Evolutionary conservation across 2,797 vertebrate species (phyloP).

Genomic region (Lutjanus argentimaculatus): DNA sequence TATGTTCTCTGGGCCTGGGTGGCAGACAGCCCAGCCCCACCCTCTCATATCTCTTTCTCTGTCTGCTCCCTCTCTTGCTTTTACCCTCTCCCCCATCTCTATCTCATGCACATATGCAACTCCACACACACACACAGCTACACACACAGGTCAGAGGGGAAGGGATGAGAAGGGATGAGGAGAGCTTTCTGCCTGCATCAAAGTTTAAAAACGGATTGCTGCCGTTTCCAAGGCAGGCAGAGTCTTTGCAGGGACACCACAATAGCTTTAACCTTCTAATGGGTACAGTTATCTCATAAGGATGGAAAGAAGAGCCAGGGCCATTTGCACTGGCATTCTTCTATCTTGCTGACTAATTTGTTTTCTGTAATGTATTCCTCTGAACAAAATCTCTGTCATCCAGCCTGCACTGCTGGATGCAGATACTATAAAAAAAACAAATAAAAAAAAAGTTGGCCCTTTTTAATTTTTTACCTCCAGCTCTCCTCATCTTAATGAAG

Average conservation of each 20-base stretch:
- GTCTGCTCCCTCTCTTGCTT: slow-evolving; percentile 65
- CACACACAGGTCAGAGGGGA: slow-evolving; percentile 74
- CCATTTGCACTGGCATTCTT: slow-evolving; percentile 73
- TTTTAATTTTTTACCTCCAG: slow-evolving; percentile 38
- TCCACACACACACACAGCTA: slow-evolving; percentile 25
- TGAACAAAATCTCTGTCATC: slow-evolving; percentile 51
- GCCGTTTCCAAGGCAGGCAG: slow-evolving; percentile 65
- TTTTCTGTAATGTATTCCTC: slow-evolving; percentile 76
- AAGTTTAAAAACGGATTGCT: slow-evolving; percentile 76
- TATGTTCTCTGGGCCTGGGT: slow-evolving; percentile 85
- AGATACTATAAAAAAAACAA: slow-evolving; percentile 42
- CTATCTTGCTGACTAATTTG: slow-evolving; percentile 77
- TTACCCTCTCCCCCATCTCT: slow-evolving; percentile 42
- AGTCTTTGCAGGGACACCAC: slow-evolving; percentile 72
- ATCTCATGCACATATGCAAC: slow-evolving; percentile 63
- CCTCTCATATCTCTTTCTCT: slow-evolving; percentile 79
- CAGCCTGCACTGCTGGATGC: slow-evolving; percentile 33
- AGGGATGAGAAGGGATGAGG: slow-evolving; percentile 71
- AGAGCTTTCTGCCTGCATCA: slow-evolving; percentile 76
- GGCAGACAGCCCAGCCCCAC: slow-evolving; percentile 83
- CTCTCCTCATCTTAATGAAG: slow-evolving; percentile 38
- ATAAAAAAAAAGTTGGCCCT: slow-evolving; percentile 20
- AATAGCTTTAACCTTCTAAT: slow-evolving; percentile 81
- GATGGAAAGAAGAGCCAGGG: slow-evolving; percentile 69
- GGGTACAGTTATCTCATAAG: slow-evolving; percentile 75